Evolutionary conservation across 2,888 invertebrate genomes (phyloP), one percentile per base, ranked within the genome.

Genomic region (Xestobium rufovillosum): DNA sequence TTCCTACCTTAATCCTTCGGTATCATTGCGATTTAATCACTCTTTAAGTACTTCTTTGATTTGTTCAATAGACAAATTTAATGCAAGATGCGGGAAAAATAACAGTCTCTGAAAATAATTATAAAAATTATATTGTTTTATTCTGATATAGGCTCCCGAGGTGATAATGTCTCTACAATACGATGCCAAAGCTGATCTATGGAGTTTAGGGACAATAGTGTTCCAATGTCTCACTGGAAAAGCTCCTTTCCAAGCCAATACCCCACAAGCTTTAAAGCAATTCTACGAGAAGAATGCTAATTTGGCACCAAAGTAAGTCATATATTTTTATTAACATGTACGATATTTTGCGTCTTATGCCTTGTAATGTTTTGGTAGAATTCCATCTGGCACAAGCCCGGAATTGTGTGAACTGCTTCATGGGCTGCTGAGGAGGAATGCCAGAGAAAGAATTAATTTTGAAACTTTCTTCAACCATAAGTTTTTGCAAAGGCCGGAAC

Each of bases 91-190:
- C n/a, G n/a, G n/a, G n/a, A n/a, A n/a, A n/a, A n/a, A n/a, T 27
- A 14, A 19, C 15, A n/a, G 14, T 35, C 15, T 4, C 13, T 30
- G 15, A 30, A 30, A 8, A 6, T 27, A 12, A 12, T 28, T 8
- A 11, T 10, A 1, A 33, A 13, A 8, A 4, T 26, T 14, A 17
- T 4, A 2, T 14, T 30, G 27, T 33, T 33, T 19, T 36, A 13
- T 19, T 32, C 8, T n/a, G 3, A 8, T 65, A 32, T 62, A 85
- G 90, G 96, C 96, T 19, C 96, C 96, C 1, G 96, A 97, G 73
- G 96, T 98, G 36, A 98, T 98, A 56, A 97, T 98, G 96, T 96
- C 96, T 2, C 70, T 92, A 44, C 91, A 96, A 60, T 98, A 98
- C 63, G 95, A 95, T 67, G 96, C 95, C 36, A 98, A 98, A 72